A percentile compares a stretch with the other conserved stretches of the same genome.
Evolutionary conservation across 2,113 vertebrate genomes (phyloP).

Genomic region (Petrocephalus zakoni): DNA sequence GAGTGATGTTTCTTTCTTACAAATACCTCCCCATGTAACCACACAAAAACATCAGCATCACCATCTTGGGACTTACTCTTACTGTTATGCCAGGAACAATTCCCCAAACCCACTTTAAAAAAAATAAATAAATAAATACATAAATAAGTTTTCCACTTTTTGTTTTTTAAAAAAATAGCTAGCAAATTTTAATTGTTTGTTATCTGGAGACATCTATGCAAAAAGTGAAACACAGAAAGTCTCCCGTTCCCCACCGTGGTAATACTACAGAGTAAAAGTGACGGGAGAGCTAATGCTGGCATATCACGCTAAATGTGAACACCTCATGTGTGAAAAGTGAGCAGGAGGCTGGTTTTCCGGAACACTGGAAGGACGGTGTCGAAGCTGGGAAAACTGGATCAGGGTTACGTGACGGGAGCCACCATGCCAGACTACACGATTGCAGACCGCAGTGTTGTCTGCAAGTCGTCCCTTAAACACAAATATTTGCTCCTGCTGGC

Average conservation of each 20-base stretch:
- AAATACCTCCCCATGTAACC: not conserved
- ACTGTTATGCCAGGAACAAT: not conserved
- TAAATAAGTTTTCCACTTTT: not conserved
- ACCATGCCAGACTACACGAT: not conserved
- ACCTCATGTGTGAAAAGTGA: not conserved
- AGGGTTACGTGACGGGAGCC: not conserved
- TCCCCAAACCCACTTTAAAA: not conserved
- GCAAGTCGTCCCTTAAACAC: not conserved
- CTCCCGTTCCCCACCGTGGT: not conserved
- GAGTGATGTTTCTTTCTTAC: too few relatives aligned
- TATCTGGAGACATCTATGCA: not conserved
- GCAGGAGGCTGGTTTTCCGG: not conserved
- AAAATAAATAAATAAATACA: too few relatives aligned
- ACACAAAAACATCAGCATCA: not conserved
- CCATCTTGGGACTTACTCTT: not conserved
- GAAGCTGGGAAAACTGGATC: not conserved
- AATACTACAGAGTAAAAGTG: not conserved
- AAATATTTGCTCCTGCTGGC: not conserved
- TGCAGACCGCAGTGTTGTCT: not conserved
- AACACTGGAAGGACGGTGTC: not conserved
- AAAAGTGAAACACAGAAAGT: not conserved
- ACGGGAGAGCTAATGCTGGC: not conserved
- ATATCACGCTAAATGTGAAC: not conserved
- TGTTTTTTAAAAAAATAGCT: not conserved
- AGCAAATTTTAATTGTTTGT: not conserved